Base-by-base conservation (phyloP, 2,888 invertebrate species). In the Pterostichus madidus region DNA sequence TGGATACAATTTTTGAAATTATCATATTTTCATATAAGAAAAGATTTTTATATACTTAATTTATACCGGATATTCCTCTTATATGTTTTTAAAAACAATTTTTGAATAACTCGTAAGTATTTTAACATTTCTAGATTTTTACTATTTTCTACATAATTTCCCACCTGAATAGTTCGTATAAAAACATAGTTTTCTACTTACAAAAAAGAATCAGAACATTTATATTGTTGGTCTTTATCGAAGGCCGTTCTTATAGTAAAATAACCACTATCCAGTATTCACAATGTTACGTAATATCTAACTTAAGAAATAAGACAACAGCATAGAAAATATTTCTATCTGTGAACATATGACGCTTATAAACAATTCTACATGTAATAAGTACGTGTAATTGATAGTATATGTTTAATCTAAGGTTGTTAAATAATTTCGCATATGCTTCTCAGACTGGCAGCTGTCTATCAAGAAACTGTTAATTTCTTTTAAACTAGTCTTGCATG, bases 301-400 rank as follows among this genome's bases (percentile, higher is more conserved):
- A 77, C 32, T 44, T 81, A 79, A 80, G 13, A 75, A 56, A 39
- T 81, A 81, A 81, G 81, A 81, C 13, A 73, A 68, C 79, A 79
- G 68, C 10, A 64, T 79, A 79, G 79, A 79, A 64, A 64, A 10
- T 49, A 79, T 71, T 64, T 75, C 75, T 75, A 81, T 81, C 75
- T 81, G 81, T 81, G 75, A 81, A 81, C 73, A 61, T 73, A 81
- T 81, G 81, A 81, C 81, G 81, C 81, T 81, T 81, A 81, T 81
- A 81, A 81, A 81, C n/a, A 80, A 80, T 61, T 61, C 46, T 31
- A 78, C 61, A 78, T 73, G 81, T 81, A 81, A 81, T 46, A 75
- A 75, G n/a, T 53, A 80, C 49, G 24, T 56, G 77, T 77, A 73
- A 49, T 31, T 17, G 15, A 71, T 73, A 81, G 68, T 64, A 73